phyloP scores from a whole-genome alignment of 2,888 invertebrate genomes.

The Biston stratarius region DNA sequence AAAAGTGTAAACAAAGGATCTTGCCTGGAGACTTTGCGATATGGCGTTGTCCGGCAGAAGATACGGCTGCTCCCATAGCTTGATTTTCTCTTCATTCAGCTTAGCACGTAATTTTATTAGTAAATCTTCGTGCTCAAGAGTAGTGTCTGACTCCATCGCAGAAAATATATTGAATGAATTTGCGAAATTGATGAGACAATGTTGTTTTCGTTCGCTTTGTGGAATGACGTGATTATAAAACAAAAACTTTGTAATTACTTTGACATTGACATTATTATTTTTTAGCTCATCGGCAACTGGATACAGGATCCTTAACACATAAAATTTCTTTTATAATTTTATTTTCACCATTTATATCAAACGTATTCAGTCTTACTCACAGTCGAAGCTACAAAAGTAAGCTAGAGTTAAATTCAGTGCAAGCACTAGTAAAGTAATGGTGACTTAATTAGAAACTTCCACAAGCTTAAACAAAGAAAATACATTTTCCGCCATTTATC shows the following conservation, averaged over 20 bases:
- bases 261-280: not conserved
- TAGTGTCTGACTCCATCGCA: slow-evolving; percentile 61
- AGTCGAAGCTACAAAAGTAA: too few species aligned
- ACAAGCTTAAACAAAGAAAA: too few species aligned
- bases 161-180: slow-evolving; percentile 29
- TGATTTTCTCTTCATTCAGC: slow-evolving; percentile 89
- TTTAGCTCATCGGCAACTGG: too few species aligned
- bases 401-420: too few species aligned
- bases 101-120: slow-evolving; percentile 89
- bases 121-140: slow-evolving; percentile 86
- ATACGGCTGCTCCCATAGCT: slow-evolving; percentile 92
- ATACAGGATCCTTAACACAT: too few species aligned
- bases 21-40: slow-evolving; percentile 82
- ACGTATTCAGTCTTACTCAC: too few species aligned
- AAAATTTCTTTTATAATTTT: too few species aligned
- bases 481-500: too few species aligned
- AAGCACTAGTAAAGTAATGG: too few species aligned
- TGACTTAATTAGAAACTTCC: too few species aligned
- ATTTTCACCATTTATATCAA: too few species aligned
- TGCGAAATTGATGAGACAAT: slow-evolving; percentile 29
- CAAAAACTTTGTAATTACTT: not conserved
- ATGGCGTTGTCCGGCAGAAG: slow-evolving; percentile 65
- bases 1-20: slow-evolving; percentile 43
- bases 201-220: slow-evolving; percentile 6
- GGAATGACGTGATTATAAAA: slow-evolving; percentile 3